These are phyloP conservation scores for Tauraco hartlaubi DNA, from an alignment of 2,797 vertebrate genomes.

Conservation along the genomic window DNA sequence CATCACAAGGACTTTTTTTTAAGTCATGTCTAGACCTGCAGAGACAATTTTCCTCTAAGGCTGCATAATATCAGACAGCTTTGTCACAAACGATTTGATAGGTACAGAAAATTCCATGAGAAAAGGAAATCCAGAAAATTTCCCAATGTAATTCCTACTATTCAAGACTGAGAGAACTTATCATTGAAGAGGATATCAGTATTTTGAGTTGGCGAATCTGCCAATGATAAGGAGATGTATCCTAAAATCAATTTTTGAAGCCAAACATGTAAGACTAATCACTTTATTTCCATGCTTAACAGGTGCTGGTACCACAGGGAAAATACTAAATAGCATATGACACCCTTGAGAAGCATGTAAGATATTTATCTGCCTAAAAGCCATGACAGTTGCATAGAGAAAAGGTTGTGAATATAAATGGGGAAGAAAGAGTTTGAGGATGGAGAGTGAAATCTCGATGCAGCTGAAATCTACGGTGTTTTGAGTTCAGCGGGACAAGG, in stretches of 20 bases:
- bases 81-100: background rate
- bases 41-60: background rate
- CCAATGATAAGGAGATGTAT: constrained; percentile 20
- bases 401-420: constrained; percentile 46
- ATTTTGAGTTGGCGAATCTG: constrained; percentile 19
- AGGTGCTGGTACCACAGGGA: constrained; percentile 56
- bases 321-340: constrained; percentile 53
- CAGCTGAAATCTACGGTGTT: background rate
- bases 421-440: background rate
- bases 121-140: background rate
- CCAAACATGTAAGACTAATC: constrained; percentile 62
- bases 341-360: constrained; percentile 57
- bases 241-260: constrained; percentile 62
- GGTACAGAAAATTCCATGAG: constrained; percentile 8
- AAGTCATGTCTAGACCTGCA: background rate
- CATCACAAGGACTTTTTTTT: background rate
- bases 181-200: background rate
- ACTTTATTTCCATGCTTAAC: constrained; percentile 60
- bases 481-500: background rate
- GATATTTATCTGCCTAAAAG: constrained; percentile 67
- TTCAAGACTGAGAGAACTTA: background rate
- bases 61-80: background rate
- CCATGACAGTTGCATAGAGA: constrained; percentile 32
- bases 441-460: background rate
- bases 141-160: background rate